Base-by-base conservation (phyloP, 2,113 vertebrate species). In the Pelodiscus sinensis region DNA sequence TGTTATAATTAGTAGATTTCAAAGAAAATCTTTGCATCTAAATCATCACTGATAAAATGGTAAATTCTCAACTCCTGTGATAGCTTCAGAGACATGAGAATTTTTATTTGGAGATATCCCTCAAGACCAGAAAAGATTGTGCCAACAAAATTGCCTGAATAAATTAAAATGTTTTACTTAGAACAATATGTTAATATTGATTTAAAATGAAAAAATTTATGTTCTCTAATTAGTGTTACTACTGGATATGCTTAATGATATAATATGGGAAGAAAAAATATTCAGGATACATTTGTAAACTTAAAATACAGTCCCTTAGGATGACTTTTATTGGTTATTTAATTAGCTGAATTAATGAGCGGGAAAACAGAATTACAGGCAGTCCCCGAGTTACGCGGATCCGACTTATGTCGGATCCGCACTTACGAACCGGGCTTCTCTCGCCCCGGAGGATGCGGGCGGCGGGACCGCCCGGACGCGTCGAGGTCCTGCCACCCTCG, bases 261-360 rank as follows among this genome's bases (percentile, higher is more conserved):
- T 29, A 81, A 44, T 1, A 18, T 18, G n/a, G 65, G 65, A 71
- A 50, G 44, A 60, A 54, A 62, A 93, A 75, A 79, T 6, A 79
- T 1, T 0, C 55, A 50, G 77, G 2, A 12, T 1, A 3, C 1
- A 0, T 58, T 81, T 38, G 12, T 81, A 54, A 79, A 93, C 71
- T 16, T 24, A 31, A 21, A 12, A 1, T 29, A 38, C 31, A 55
- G 54, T 80, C 78, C 15, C 29, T 16, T 27, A n/a, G 27, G 56
- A 85, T 85, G 29, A 12, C 6, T 22, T 24, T 81, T n/a, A n/a
- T 2, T 73, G 81, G 35, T 84, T 5, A n/a, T 25, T 81, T 75
- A 68, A 54, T 82, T 79, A 87, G 88, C 2, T 24, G 24, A 90
- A 54, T 35, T 87, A 91, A 80, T 9, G 55, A 88, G 44, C 15